phyloP scores from a whole-genome alignment of 2,797 vertebrate genomes.

The Pipistrellus kuhlii region DNA sequence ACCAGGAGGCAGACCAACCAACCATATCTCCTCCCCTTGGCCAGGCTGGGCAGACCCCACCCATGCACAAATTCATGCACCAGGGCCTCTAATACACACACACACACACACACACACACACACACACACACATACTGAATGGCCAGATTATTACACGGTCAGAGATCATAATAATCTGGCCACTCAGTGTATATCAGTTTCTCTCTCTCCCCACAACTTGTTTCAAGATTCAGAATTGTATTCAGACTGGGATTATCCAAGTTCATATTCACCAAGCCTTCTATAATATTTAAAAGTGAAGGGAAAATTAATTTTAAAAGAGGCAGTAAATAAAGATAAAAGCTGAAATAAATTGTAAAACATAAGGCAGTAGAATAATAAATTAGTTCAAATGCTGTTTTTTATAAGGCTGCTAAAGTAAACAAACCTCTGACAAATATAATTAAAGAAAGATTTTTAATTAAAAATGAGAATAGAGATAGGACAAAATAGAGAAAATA shows the following conservation, averaged over 20 bases:
- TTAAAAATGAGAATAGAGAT: constrained; percentile 73
- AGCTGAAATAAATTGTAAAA: constrained; percentile 43
- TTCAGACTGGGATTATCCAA: constrained; percentile 36
- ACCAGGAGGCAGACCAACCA: too few relatives aligned
- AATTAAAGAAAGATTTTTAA: constrained; percentile 75
- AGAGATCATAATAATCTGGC: too few relatives aligned
- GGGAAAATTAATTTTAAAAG: constrained; percentile 52
- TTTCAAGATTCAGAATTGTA: neutral
- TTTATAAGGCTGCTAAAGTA: constrained; percentile 69
- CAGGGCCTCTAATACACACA: too few relatives aligned
- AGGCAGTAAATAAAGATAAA: constrained; percentile 67
- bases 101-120: too few relatives aligned
- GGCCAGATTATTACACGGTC: too few relatives aligned
- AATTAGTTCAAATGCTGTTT: constrained; percentile 61
- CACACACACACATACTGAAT: too few relatives aligned
- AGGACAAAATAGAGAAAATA: constrained; percentile 63
- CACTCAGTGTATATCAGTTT: neutral
- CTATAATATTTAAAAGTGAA: constrained; percentile 58
- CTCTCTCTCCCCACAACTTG: neutral
- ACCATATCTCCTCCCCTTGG: too few relatives aligned
- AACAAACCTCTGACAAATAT: constrained; percentile 63
- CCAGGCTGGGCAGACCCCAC: too few relatives aligned
- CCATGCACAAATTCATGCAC: too few relatives aligned
- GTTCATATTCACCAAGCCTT: constrained; percentile 53
- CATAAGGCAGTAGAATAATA: constrained; percentile 44